Evolutionary conservation across 1,140 invertebrate species (phyloP), one percentile per base, ranked within the genome.

Genomic region (Trialeurodes vaporariorum): DNA sequence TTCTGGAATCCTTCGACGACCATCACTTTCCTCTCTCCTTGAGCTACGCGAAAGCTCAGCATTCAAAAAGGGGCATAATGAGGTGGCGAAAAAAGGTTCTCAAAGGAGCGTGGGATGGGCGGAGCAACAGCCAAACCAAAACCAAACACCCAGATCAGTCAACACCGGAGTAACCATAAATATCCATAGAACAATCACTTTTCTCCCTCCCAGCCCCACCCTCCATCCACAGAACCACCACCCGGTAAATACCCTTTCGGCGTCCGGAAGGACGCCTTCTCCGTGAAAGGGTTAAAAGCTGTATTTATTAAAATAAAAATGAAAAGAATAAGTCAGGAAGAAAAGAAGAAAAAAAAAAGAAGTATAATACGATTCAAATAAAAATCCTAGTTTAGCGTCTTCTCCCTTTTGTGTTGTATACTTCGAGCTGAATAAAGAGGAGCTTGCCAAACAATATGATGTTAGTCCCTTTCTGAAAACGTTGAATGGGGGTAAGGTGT

Each of bases 241-340:
- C n/a, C n/a, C n/a, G n/a, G n/a, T n/a, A n/a, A n/a, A n/a, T n/a
- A 17, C 34, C 17, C 34, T 5, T 17, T 49, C 34, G 34, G 34
- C n/a, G 17, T 49, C 17, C 34, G 34, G 17, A 49, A 49, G 34
- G 34, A 17, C n/a, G n/a, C n/a, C n/a, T n/a, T n/a, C n/a, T n/a
- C n/a, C n/a, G n/a, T n/a, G 17, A 49, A 49, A 49, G 34, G 34
- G 34, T 49, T 49, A 49, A 49, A 49, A 49, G 34, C 34, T 49
- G 34, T 49, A 49, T 49, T 49, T 49, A 49, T 49, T 49, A 49
- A 49, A 49, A 49, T 49, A 49, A 49, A 49, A 49, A 49, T 49
- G 17, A 49, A 49, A 49, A 17, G 34, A 17, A n/a, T n/a, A n/a
- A n/a, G n/a, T n/a, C n/a, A n/a, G n/a, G n/a, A n/a, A n/a, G n/a